phyloP scores from a whole-genome alignment of 2,888 invertebrate species.

The Napeogenes inachia region DNA sequence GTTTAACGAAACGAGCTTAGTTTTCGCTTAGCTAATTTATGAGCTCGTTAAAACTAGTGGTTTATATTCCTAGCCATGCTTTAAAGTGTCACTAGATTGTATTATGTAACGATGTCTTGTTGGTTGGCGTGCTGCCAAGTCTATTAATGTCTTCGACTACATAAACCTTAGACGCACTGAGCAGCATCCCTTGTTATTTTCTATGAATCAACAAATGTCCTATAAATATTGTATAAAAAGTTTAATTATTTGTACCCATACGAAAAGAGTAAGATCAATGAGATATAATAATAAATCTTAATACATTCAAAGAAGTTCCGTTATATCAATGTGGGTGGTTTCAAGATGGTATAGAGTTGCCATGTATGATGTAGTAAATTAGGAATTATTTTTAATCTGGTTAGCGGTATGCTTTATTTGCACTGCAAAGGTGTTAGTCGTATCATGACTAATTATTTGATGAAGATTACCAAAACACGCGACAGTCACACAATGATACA shows the following conservation, averaged over 20 bases:
- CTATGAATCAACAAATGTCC: constrained; percentile 21
- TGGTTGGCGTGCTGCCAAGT: constrained; percentile 61
- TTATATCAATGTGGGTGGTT: too few relatives aligned
- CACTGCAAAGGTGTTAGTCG: neutral
- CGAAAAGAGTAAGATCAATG: too few relatives aligned
- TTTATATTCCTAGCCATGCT: constrained; percentile 28
- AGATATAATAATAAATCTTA: too few relatives aligned
- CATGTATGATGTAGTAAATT: too few relatives aligned
- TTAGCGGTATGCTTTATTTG: too few relatives aligned
- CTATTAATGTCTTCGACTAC: constrained; percentile 54
- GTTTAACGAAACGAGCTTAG: neutral
- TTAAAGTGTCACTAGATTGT: constrained; percentile 25
- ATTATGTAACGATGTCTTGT: constrained; percentile 43
- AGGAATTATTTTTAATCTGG: too few relatives aligned
- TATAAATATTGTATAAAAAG: neutral
- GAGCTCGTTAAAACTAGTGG: constrained; percentile 13
- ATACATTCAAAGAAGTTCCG: too few relatives aligned
- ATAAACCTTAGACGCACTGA: constrained; percentile 46
- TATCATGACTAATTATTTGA: constrained; percentile 2
- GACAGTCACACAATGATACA: neutral
- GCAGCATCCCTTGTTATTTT: constrained; percentile 45
- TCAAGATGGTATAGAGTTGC: too few relatives aligned
- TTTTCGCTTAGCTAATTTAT: constrained; percentile 20
- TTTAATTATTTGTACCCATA: too few relatives aligned
- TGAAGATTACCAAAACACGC: neutral